Conservation (phyloP, 1,140 invertebrate genomes). For the Drosophila parvula region DNA sequence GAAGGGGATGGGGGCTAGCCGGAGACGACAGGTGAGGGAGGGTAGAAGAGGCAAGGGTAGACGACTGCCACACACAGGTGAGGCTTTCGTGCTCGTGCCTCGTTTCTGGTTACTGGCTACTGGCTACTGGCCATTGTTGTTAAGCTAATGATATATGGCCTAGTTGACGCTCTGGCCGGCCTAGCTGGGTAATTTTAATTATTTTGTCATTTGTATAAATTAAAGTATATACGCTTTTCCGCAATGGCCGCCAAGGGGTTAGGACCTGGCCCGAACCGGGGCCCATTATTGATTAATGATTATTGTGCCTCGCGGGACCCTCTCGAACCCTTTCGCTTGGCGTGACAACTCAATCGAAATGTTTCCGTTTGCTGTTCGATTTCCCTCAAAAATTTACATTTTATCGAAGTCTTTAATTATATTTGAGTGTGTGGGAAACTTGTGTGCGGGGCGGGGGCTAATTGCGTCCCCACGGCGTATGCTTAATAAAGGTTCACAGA, state of each 20-base stretch:
- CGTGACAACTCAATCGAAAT: constrained; percentile 58
- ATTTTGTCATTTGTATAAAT: constrained; percentile 83
- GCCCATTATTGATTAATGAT: constrained; percentile 55
- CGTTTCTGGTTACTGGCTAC: constrained; percentile 40
- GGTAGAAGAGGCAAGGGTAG: constrained; percentile 1
- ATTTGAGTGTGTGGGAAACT: constrained; percentile 8
- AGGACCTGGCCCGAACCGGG: constrained; percentile 2
- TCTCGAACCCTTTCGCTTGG: constrained; percentile 17
- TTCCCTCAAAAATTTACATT: constrained; percentile 34
- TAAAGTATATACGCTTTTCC: constrained; percentile 67
- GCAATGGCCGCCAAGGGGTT: constrained; percentile 43
- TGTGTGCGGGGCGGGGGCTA: neutral
- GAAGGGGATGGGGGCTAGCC: neutral
- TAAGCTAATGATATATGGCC: constrained; percentile 73
- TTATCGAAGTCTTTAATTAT: constrained; percentile 38
- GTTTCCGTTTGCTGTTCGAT: constrained; percentile 12
- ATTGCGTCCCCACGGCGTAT: constrained; percentile 22
- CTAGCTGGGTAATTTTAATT: constrained; percentile 68
- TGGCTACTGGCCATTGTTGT: constrained; percentile 49
- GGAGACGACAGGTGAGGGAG: constrained; percentile 7
- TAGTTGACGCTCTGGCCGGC: constrained; percentile 50
- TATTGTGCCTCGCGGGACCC: constrained; percentile 19
- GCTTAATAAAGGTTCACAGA: constrained; percentile 8
- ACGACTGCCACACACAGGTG: too few relatives aligned
- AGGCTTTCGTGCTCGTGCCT: constrained; percentile 43